Base-by-base conservation (phyloP, 2,113 vertebrate species). In the Girardinichthys multiradiatus region DNA sequence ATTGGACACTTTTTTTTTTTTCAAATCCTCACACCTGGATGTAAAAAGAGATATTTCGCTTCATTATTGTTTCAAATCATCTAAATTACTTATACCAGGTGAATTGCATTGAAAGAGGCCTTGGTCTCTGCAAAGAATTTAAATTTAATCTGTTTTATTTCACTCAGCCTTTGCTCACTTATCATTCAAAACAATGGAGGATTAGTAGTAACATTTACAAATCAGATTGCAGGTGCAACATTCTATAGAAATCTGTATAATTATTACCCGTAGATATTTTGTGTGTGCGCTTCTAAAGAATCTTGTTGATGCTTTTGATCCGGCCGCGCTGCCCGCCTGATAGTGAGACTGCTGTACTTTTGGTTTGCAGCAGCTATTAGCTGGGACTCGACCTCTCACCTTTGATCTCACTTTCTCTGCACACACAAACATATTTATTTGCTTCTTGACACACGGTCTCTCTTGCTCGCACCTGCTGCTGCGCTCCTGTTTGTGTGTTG, bases 341-440 rank as follows among this genome's bases (percentile, higher is more conserved):
- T 54, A n/a, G 48, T 24, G 21, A 54, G 48, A n/a, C 10, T 17
- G 48, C 42, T 45, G 42, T 45, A 45, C 42, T 45, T 45, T 45
- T 45, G 42, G 42, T 71, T 79, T 69, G 64, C 73, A 72, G 73
- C 82, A 62, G 64, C 84, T 79, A 82, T 91, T 88, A 88, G 76
- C 11, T 66, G 71, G 77, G 72, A 80, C 77, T 86, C 77, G 35
- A 89, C 87, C 87, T 86, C 74, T 89, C 48, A 84, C 86, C 86
- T 83, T 84, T 71, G 77, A 29, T 3, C 80, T 39, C 13, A 29
- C 35, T 57, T 57, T 31, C 71, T 65, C 37, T 42, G 24, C 68
- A 54, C 66, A 62, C 59, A 64, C 70, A 77, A 72, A 74, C 66
- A 63, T 24, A 70, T 37, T 54, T 39, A 69, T 72, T 67, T 35